Percentiles rank a stretch among this genome's conserved stretches.
phyloP scores from a whole-genome alignment of 2,113 vertebrate species.

The Labrus mixtus region DNA sequence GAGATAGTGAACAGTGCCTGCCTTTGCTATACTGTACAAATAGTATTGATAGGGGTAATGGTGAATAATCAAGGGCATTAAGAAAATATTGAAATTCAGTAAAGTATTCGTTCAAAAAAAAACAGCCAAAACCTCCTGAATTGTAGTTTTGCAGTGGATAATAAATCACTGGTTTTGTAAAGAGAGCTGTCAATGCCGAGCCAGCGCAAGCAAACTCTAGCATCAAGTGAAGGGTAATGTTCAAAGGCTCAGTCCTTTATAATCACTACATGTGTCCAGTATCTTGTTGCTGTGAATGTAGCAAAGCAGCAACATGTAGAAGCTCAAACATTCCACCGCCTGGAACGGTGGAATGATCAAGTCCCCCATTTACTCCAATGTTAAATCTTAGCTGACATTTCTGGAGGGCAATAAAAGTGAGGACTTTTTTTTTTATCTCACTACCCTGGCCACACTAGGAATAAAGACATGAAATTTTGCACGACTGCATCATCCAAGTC shows the following conservation, averaged over 20 bases:
- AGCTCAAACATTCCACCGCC: no score
- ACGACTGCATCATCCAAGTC: no score
- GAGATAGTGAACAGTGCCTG: neutral
- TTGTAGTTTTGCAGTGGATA: conserved; percentile 9
- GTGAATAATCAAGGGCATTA: conserved; percentile 13
- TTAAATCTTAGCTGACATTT: no score
- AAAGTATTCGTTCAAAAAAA: conserved; percentile 26
- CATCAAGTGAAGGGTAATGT: conserved; percentile 2
- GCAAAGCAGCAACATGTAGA: no score
- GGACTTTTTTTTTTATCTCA: no score
- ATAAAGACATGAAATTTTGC: no score
- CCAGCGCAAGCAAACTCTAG: neutral
- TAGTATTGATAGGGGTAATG: conserved; percentile 24
- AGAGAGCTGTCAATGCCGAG: conserved; percentile 4
- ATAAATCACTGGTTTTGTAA: conserved; percentile 29
- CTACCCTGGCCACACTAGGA: no score
- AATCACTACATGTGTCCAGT: neutral
- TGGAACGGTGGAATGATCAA: no score
- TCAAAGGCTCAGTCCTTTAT: neutral
- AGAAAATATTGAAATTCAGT: conserved; percentile 27
- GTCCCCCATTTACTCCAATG: no score
- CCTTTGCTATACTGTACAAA: conserved; percentile 2
- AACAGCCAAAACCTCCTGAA: conserved; percentile 14
- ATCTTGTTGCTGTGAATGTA: no score
- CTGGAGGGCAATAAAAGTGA: no score